Evolutionary conservation across 2,113 vertebrate genomes (phyloP).

Genomic region (Piliocolobus tephrosceles): DNA sequence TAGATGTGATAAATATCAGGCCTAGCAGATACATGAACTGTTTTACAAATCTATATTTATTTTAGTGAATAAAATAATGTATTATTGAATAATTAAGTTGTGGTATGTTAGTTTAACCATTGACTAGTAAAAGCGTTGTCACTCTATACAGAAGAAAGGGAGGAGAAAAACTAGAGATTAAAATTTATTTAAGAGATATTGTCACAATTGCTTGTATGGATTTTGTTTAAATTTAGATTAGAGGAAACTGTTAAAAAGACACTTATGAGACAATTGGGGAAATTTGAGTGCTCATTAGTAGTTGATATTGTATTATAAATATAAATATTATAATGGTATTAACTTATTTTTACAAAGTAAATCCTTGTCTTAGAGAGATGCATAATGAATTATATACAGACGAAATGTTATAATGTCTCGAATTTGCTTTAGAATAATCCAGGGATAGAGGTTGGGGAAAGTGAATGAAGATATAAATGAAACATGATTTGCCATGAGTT

Average conservation of each 20-base stretch:
- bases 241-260: background rate
- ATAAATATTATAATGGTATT: background rate
- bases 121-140: background rate
- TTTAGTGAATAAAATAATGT: background rate
- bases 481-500: background rate
- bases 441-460: background rate
- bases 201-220: background rate
- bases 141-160: background rate
- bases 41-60: slow-evolving; percentile 13
- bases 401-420: background rate
- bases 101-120: background rate
- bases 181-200: background rate
- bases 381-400: background rate
- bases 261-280: background rate
- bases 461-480: background rate
- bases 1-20: background rate
- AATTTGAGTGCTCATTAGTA: background rate
- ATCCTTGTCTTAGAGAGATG: background rate
- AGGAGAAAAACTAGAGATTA: background rate
- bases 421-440: slow-evolving; percentile 22
- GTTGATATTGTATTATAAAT: slow-evolving; percentile 3
- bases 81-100: background rate
- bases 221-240: slow-evolving; percentile 39
- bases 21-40: background rate
- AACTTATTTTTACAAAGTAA: slow-evolving; percentile 6